phyloP scores from a whole-genome alignment of 2,113 vertebrate genomes.

The Erpornis zantholeuca region DNA sequence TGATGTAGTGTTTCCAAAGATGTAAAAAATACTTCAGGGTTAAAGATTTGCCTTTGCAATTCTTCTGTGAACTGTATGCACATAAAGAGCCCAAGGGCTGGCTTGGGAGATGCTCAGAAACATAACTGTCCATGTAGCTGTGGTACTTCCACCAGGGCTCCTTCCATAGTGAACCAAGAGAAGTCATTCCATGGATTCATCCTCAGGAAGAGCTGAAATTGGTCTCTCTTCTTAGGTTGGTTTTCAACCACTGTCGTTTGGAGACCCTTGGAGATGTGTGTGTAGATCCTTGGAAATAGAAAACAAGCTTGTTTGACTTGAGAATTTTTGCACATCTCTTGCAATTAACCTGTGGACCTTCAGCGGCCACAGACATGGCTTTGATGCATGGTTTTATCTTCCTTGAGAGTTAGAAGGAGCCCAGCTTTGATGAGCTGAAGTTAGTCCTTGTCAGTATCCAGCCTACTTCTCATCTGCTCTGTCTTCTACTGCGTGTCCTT shows the following conservation, averaged over 20 bases:
- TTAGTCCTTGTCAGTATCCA: background rate
- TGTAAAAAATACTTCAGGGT: background rate
- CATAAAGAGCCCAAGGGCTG: background rate
- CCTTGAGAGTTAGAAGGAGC: background rate
- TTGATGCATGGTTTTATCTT: background rate
- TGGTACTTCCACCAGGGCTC: background rate
- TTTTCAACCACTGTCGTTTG: background rate
- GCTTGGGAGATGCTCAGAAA: background rate
- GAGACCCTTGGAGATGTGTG: background rate
- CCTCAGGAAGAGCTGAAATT: background rate
- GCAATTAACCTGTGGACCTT: background rate
- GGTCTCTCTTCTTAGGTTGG: background rate
- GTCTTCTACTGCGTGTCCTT: background rate
- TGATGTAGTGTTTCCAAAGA: background rate
- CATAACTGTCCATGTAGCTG: background rate
- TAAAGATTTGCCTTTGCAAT: background rate
- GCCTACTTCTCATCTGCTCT: background rate
- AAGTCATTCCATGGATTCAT: background rate
- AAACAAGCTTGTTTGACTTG: background rate
- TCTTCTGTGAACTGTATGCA: background rate
- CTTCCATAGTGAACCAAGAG: background rate
- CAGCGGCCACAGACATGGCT: rapidly evolving
- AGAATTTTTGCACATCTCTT: background rate
- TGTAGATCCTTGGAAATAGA: background rate
- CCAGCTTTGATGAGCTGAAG: background rate